Base-by-base conservation (phyloP, 2,113 vertebrate species). In the Corythornis vintsioides region DNA sequence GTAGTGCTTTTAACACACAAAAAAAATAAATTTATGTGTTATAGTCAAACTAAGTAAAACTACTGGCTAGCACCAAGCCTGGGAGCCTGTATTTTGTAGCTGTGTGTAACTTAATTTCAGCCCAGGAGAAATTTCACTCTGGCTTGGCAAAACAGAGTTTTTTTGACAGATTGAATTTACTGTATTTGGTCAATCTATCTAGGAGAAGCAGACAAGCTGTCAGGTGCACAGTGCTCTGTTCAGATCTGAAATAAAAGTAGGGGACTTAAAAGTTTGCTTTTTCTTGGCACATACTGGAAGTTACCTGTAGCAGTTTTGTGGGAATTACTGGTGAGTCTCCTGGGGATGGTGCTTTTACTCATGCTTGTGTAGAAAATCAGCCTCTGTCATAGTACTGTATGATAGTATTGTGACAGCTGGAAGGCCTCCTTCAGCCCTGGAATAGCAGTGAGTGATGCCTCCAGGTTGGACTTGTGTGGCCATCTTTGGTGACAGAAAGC, bases 401-500 rank as follows among this genome's bases (percentile, higher is more conserved):
- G 6, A 33, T 67, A 42, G n/a, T n/a, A 60, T 18, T 40, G 47
- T 13, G 14, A 8, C 3, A 29, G 76, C 15, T 73, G 31, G 56
- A 45, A 90, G 52, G 43, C 3, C 11, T 35, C 53, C 15, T 74
- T 66, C 28, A 50, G 40, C 7, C 2, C 13, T 13, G 25, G 38
- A 25, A 19, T 15, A 65, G 84, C 35, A 56, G 45, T 10, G 18
- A 59, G 77, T 72, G 74, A 11, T 50, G 50, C 35, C 28, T 79
- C 42, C 3, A 1, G 2, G 25, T 13, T 75, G 70, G 24, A 14
- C 43, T 79, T 16, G 26, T 3, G 2, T 40, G 64, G 8, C 79
- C 45, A 69, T 42, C 21, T 56, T 33, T 63, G 0, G 1, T 22
- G 57, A 69, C 11, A 4, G 0, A 35, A 7, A 21, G 25, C 48